These are phyloP conservation scores for Metacarcinus magister DNA, from an alignment of 2,888 invertebrate species.

Conservation along the genomic window DNA sequence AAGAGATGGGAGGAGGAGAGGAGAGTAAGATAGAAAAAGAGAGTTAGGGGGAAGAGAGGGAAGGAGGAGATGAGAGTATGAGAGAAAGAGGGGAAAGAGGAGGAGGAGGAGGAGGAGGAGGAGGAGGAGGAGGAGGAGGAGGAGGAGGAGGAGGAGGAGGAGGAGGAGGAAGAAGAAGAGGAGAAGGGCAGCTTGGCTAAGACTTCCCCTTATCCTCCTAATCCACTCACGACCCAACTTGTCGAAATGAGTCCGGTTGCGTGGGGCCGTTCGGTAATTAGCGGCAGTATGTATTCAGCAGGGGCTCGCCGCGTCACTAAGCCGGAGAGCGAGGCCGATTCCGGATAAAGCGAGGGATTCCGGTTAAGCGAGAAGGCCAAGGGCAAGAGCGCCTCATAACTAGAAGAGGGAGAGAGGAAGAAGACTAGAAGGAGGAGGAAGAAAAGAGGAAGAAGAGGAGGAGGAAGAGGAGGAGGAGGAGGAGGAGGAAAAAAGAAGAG, in stretches of 20 bases:
- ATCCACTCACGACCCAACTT: slow-evolving; percentile 22
- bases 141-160: slow-evolving; percentile 49
- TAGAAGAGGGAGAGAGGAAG: neutral
- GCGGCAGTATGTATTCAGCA: slow-evolving; percentile 12
- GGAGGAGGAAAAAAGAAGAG: neutral
- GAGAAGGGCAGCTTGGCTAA: neutral
- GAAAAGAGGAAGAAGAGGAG: neutral
- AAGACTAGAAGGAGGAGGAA: neutral
- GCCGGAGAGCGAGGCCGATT: slow-evolving; percentile 6
- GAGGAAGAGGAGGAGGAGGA: neutral
- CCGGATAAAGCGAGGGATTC: slow-evolving; percentile 45
- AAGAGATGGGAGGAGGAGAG: neutral
- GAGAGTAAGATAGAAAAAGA: neutral
- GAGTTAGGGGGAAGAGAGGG: neutral
- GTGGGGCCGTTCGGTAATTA: slow-evolving; percentile 31
- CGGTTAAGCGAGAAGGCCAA: neutral
- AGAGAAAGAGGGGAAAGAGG: neutral
- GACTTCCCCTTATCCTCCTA: slow-evolving; percentile 18
- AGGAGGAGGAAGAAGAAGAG: neutral
- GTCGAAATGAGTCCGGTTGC: slow-evolving; percentile 36
- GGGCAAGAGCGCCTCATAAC: neutral
- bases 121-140: slow-evolving; percentile 30
- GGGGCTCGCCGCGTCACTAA: slow-evolving; percentile 3
- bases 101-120: neutral
- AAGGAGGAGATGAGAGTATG: neutral